phyloP scores from a whole-genome alignment of 2,113 vertebrate species.

The Entelurus aequoreus region DNA sequence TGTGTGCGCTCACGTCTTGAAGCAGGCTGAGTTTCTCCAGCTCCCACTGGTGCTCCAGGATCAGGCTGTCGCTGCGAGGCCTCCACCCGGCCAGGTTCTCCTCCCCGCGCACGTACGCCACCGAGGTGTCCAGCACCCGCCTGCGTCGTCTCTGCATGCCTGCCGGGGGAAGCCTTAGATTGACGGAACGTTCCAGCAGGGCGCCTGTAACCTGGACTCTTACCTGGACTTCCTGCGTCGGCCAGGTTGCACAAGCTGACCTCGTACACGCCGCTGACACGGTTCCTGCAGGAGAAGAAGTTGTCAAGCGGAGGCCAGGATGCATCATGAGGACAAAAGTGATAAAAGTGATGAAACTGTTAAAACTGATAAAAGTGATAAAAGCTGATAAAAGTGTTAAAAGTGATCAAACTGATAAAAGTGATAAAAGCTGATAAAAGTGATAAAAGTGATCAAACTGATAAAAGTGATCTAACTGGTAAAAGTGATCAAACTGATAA shows the following conservation, averaged over 20 bases:
- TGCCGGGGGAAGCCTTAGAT: constrained; percentile 33
- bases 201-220: constrained; percentile 5
- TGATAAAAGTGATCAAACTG: too few species aligned
- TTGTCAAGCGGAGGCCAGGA: not conserved
- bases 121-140: constrained; percentile 90
- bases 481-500: too few species aligned
- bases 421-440: too few species aligned
- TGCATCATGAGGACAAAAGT: too few species aligned
- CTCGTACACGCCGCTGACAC: constrained; percentile 91
- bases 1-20: constrained; percentile 78
- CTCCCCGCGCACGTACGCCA: constrained; percentile 91
- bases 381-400: too few species aligned
- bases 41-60: constrained; percentile 96
- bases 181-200: not conserved
- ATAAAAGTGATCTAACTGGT: too few species aligned
- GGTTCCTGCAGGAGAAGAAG: constrained; percentile 75
- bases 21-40: constrained; percentile 95
- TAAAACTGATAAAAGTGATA: too few species aligned
- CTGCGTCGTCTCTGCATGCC: constrained; percentile 93
- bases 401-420: too few species aligned
- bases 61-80: constrained; percentile 95
- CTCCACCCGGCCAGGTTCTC: constrained; percentile 97
- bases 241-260: constrained; percentile 88
- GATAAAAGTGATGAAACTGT: not conserved
- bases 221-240: constrained; percentile 91